Percentiles rank a stretch among this genome's conserved stretches.
These are phyloP conservation scores for Podilymbus podiceps DNA, from an alignment of 2,113 vertebrate genomes.

Conservation along the genomic window DNA sequence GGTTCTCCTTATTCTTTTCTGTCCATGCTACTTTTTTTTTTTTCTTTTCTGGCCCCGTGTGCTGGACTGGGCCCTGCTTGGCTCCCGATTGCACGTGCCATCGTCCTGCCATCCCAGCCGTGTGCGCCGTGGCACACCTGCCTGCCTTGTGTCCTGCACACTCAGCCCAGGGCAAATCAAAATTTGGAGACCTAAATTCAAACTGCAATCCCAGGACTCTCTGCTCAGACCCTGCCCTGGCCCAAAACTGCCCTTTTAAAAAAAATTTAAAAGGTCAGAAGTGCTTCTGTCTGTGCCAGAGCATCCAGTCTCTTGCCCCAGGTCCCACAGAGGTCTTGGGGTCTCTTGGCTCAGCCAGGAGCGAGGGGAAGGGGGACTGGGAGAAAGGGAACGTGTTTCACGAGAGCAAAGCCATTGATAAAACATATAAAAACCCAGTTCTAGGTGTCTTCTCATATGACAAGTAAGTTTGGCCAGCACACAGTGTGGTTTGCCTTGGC, in stretches of 20 bases:
- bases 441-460: fast-evolving
- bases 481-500: neutral
- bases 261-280: neutral
- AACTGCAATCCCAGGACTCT: neutral
- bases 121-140: fast-evolving
- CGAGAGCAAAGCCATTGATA: neutral
- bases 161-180: neutral
- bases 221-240: neutral
- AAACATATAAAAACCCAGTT: neutral
- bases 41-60: neutral
- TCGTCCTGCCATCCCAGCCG: neutral
- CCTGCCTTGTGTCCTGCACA: neutral
- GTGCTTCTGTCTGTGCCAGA: neutral
- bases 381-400: neutral
- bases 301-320: neutral
- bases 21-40: neutral
- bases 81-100: fast-evolving
- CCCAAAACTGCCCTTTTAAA: fast-evolving
- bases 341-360: neutral
- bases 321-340: fast-evolving
- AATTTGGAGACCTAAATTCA: neutral
- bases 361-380: neutral
- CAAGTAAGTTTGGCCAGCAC: neutral
- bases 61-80: neutral
- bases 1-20: neutral